Base-by-base conservation (phyloP, 1,140 invertebrate species). In the Mesaphorura yosii region DNA sequence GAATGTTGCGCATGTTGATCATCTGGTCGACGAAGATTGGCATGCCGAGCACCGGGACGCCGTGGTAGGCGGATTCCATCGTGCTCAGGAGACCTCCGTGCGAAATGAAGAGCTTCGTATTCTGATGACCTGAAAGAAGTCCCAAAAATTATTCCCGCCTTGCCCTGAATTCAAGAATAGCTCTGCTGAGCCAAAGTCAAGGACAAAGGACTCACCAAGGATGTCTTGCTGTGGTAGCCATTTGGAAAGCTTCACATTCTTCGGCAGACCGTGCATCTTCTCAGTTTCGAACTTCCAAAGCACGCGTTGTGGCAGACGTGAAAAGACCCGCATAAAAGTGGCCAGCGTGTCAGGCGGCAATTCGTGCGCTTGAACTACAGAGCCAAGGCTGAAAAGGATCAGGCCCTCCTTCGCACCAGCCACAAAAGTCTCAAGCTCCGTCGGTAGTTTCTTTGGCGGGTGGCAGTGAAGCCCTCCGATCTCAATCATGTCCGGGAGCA, bases 361-460 rank as follows among this genome's bases (percentile, higher is more conserved):
- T 0, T 19, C 37, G 20, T 45, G 41, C 2, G 31, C 48, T 31
- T 57, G 44, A 1, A 53, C n/a, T 2, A 54, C 19, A 15, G 50
- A 81, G 22, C 83, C 83, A 59, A 85, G 75, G 55, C 79, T 82
- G 58, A 86, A 80, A 52, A 78, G 80, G 27, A 86, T 74, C 2
- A 83, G 76, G 1, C 83, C 83, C 60, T 82, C 66, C 7, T 26
- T 78, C 2, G 78, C 75, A 1, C 73, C 74, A 3, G 40, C 17
- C 23, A 42, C 6, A 22, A 42, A 42, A 42, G 17, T 22, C 23
- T 42, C 40, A 6, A 42, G 17, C 17, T 42, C 48, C 25, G 37
- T 56, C 14, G 54, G 48, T 15, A 51, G 14, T 1, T 22, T 41
- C 39, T 51, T 56, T 0, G 40, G 19, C 1, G 40, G 50, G 34